Evolutionary conservation across 2,797 vertebrate species (phyloP).

Genomic region (Pogonophryne albipinna): DNA sequence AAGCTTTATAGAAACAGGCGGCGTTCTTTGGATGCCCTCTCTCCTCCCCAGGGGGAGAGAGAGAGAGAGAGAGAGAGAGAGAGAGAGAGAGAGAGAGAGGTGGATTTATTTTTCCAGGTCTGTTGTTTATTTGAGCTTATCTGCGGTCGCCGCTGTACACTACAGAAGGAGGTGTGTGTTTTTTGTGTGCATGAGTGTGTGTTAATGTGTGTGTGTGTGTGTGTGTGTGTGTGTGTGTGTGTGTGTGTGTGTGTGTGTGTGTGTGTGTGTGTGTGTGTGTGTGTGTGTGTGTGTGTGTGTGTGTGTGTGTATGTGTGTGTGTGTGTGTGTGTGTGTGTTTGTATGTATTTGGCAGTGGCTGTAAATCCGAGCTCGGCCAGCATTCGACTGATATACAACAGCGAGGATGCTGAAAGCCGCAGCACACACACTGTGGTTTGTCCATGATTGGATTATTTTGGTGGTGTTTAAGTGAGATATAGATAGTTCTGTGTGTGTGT

Average conservation of each 20-base stretch:
- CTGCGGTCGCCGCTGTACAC: conserved; percentile 69
- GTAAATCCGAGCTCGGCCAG: conserved; percentile 75
- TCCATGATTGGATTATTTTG: conserved; percentile 63
- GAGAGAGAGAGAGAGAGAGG: conserved; percentile 32
- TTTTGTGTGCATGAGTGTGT: too few species aligned
- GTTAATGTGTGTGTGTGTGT: conserved; percentile 48
- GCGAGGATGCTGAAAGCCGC: conserved; percentile 65
- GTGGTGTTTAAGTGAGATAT: conserved; percentile 40
- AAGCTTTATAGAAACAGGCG: conserved; percentile 73
- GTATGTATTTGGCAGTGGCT: conserved; percentile 61
- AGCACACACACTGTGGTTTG: conserved; percentile 31
- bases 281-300: conserved; percentile 39
- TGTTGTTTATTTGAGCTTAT: conserved; percentile 81
- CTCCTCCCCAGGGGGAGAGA: conserved; percentile 44
- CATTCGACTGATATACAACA: conserved; percentile 76
- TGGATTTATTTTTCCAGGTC: conserved; percentile 77
- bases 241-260: conserved; percentile 46
- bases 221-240: background rate
- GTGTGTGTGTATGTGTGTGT: conserved; percentile 43
- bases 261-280: background rate
- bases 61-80: conserved; percentile 28
- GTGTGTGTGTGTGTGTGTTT: conserved; percentile 5
- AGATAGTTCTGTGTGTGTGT: conserved; percentile 15
- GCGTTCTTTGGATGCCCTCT: conserved; percentile 73
- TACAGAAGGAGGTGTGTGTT: conserved; percentile 53